Base-by-base conservation (phyloP, 2,797 vertebrate species). In the Sebastes elongatus region DNA sequence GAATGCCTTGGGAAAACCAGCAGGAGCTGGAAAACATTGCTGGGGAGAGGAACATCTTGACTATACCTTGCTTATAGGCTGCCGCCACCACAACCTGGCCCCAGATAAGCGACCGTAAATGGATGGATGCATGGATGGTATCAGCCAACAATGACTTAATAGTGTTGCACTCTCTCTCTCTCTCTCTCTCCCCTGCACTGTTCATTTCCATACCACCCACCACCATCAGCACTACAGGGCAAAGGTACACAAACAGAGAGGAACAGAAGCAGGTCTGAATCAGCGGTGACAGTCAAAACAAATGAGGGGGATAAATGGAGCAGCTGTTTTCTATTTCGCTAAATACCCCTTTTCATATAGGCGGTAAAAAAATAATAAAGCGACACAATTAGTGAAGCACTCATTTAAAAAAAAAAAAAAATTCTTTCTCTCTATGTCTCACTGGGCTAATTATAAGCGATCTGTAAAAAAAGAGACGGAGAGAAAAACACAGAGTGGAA, bases 401-500 rank as follows among this genome's bases (percentile, higher is more conserved):
- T 84, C 72, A 65, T 53, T 71, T 55, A 32, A 82, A 76, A 82
- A 76, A 53, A 64, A 64, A 55, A 57, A 60, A 49, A 49, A 46
- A 22, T n/a, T 49, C 23, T 9, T 42, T 52, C 20, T 75, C 20
- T 65, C 55, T 30, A 6, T 68, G 75, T 86, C 83, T 90, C 81
- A 59, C 64, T 69, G 38, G 82, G 81, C 71, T 92, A 93, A 93
- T 94, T 93, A 94, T 71, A 57, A 87, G 86, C 28, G 13, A 91
- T 88, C 80, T 86, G 82, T 78, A 78, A 80, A 85, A 80, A 83
- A 56, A 82, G 71, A 80, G 65, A 79, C 52, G 25, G 57, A 81
- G 69, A 81, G 69, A 88, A 71, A 84, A 85, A 74, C 77, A 80
- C 64, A 49, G 66, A 81, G 80, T 78, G 71, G 33, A 32, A 89